Evolutionary conservation across 2,113 vertebrate genomes (phyloP), one percentile per base, ranked within the genome.

Genomic region (Dromaius novaehollandiae): DNA sequence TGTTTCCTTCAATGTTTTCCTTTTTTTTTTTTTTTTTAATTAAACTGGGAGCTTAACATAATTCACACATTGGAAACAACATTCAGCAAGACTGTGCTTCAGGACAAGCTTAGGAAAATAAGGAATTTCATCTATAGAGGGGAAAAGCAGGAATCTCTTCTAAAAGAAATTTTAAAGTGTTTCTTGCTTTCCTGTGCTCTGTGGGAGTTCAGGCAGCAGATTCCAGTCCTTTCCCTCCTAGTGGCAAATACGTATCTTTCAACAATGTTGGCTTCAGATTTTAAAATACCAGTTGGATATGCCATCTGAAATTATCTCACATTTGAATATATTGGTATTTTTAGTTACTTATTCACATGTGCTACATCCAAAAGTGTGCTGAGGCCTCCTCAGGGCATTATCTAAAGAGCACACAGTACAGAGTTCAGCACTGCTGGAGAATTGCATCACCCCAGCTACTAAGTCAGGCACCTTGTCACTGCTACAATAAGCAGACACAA

Each of bases 201-300:
- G 80, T 86, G 88, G 92, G 80, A 86, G 79, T 88, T 90, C 56
- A 79, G 73, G 88, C 48, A 90, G 82, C 88, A 94, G 73, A 51
- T 25, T 93, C 30, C 46, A 60, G 36, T 6, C 51, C 75, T 61
- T 86, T 76, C 69, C 46, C 42, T 82, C 88, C 90, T 64, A 86
- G 78, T 93, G 86, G 61, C 73, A 86, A 96, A 86, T 40, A 77
- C 25, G 0, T 40, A 28, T 68, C 79, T 85, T 86, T 40, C 56
- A 38, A 69, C 65, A 44, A 87, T 3, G 14, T 26, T 92, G 88
- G 80, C 82, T 84, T 73, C 55, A 28, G 42, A 32, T 95, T 75
- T 50, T 40, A 88, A 44, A 85, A 61, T 60, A 5, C 66, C 92
- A 93, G 61, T 93, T 95, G 95, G 92, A 63, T 84, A 46, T 51